phyloP scores from a whole-genome alignment of 2,113 vertebrate genomes.

The Lampris incognitus region DNA sequence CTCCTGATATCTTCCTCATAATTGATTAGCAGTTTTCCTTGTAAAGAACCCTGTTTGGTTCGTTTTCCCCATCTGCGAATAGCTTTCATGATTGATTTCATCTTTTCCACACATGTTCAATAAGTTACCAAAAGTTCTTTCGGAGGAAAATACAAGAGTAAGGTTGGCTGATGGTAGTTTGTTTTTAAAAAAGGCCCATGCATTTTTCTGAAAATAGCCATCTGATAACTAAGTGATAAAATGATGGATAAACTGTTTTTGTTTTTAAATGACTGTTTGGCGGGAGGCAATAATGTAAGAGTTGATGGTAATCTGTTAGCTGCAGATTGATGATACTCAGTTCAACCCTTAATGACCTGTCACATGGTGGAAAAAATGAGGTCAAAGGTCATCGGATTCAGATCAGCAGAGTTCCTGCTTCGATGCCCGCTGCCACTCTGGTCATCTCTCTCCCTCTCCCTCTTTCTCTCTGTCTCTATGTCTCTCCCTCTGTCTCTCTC shows the following conservation, averaged over 20 bases:
- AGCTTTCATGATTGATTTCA: not conserved
- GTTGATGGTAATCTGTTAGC: constrained; percentile 71
- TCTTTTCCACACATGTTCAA: not conserved
- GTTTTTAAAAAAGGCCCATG: not conserved
- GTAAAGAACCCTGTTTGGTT: constrained; percentile 9
- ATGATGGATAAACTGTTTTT: constrained; percentile 62
- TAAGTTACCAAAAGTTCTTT: no score
- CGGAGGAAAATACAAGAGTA: no score
- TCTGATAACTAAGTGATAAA: constrained; percentile 41
- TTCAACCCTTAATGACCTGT: constrained; percentile 78
- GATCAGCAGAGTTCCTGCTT: constrained; percentile 68
- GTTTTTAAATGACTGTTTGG: constrained; percentile 57
- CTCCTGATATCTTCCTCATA: constrained; percentile 41
- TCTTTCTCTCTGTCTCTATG: constrained; percentile 24
- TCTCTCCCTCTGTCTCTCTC: no score
- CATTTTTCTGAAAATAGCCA: not conserved
- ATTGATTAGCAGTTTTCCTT: constrained; percentile 31
- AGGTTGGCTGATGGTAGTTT: not conserved
- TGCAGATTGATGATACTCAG: constrained; percentile 75
- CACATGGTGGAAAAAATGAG: constrained; percentile 79
- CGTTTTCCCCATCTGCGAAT: not conserved
- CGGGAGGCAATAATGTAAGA: constrained; percentile 64
- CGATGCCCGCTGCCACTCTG: constrained; percentile 60
- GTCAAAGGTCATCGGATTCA: constrained; percentile 77
- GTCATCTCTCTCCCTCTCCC: constrained; percentile 57